Base-by-base conservation (phyloP, 2,888 invertebrate species). In the Xanthia togata region DNA sequence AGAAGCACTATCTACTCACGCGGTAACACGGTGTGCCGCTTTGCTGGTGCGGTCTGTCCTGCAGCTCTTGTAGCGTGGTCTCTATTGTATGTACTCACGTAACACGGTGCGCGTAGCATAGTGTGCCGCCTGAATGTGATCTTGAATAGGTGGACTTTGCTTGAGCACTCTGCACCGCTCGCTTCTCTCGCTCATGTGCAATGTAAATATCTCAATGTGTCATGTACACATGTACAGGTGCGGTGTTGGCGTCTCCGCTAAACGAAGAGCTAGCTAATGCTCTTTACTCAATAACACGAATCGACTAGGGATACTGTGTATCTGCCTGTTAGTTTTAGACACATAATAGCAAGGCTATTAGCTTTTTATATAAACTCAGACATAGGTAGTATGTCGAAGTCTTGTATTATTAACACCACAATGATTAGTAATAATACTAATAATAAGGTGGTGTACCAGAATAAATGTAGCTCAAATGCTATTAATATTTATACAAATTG, bases 221-320 rank as follows among this genome's bases (percentile, higher is more conserved):
- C n/a, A 20, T 59, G 31, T 76, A n/a, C n/a, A n/a, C n/a, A n/a
- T n/a, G n/a, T 76, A 12, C 76, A 76, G 76, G 79, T 1, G 68
- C 76, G 41, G 76, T 60, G 31, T 5, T 76, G 59, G 76, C 79
- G 23, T 76, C 79, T 3, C 79, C 76, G 31, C 41, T 76, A 4
- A 20, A 35, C 68, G 53, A 20, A 35, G n/a, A 23, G 20, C 23
- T 76, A 11, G 50, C 23, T 50, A 4, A 26, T 5, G 79, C 76
- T 17, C 44, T 75, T 5, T 8, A 11, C 11, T 11, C 50, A 20
- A 31, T 64, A 4, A 14, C 44, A 38, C 38, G 31, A 1, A n/a
- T n/a, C n/a, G n/a, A n/a, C n/a, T n/a, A n/a, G n/a, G n/a, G n/a
- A n/a, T n/a, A n/a, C n/a, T n/a, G n/a, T n/a, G n/a, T n/a, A n/a